These are phyloP conservation scores for Eristalinus aeneus DNA, from an alignment of 2,888 invertebrate genomes.

Conservation along the genomic window DNA sequence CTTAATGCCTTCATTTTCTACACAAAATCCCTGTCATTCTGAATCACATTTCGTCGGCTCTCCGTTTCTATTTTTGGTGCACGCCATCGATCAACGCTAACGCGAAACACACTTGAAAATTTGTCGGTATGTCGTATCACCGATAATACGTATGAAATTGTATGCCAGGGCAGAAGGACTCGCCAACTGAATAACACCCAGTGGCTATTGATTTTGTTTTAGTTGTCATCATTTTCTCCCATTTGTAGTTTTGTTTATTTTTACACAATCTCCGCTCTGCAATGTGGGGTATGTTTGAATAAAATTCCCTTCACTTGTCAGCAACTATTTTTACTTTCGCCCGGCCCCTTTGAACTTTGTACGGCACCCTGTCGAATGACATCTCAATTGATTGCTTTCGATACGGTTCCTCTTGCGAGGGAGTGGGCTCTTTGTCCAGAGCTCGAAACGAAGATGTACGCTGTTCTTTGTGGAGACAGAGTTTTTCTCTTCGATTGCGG, in stretches of 20 bases:
- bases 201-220: constrained; percentile 53
- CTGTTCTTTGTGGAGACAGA: neutral
- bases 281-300: constrained; percentile 11
- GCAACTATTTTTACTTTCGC: constrained; percentile 44
- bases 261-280: constrained; percentile 7
- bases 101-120: constrained; percentile 54
- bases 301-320: constrained; percentile 20
- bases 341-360: neutral
- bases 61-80: constrained; percentile 50
- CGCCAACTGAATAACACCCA: constrained; percentile 62
- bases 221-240: constrained; percentile 27
- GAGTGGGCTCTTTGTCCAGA: neutral
- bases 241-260: constrained; percentile 23
- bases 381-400: constrained; percentile 46
- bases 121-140: constrained; percentile 57
- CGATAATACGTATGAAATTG: neutral
- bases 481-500: neutral
- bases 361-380: neutral
- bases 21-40: neutral
- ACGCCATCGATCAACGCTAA: constrained; percentile 63
- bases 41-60: neutral
- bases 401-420: neutral
- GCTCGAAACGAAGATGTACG: neutral
- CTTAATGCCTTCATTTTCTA: neutral
- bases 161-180: constrained; percentile 44